Percentiles rank a stretch among this genome's conserved stretches.
phyloP scores from a whole-genome alignment of 2,113 vertebrate genomes.

The Chaenogobius annularis region DNA sequence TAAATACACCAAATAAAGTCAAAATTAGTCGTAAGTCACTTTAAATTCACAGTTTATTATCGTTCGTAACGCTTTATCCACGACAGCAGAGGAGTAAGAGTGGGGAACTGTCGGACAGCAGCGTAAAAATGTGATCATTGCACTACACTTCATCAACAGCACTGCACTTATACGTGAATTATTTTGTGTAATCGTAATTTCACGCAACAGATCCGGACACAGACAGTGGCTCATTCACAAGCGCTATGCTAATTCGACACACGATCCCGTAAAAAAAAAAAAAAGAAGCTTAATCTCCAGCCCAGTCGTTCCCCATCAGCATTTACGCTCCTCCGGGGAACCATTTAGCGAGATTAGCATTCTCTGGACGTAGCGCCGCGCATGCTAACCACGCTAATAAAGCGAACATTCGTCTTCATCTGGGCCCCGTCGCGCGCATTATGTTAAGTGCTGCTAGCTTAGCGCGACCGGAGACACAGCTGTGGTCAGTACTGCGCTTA shows the following conservation, averaged over 20 bases:
- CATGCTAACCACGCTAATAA: background rate
- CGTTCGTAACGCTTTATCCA: too few species aligned
- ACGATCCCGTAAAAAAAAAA: background rate
- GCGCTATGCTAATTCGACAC: background rate
- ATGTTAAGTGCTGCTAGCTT: background rate
- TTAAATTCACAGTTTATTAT: too few species aligned
- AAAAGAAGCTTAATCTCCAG: background rate
- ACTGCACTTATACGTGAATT: too few species aligned
- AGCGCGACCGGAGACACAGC: background rate
- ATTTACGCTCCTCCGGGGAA: background rate
- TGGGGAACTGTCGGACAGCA: too few species aligned
- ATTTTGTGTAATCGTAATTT: background rate
- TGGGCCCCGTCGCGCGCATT: background rate
- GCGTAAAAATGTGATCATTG: too few species aligned
- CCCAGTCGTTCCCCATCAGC: too few species aligned
- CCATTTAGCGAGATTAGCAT: background rate
- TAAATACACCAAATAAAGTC: too few species aligned
- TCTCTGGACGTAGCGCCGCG: background rate
- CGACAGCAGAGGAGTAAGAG: too few species aligned
- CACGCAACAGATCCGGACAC: background rate
- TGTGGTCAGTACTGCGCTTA: background rate
- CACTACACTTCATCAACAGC: too few species aligned
- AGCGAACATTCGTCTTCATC: background rate
- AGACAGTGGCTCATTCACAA: background rate
- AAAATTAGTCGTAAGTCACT: too few species aligned